phyloP scores from a whole-genome alignment of 2,797 vertebrate genomes.

The Carcharodon carcharias region DNA sequence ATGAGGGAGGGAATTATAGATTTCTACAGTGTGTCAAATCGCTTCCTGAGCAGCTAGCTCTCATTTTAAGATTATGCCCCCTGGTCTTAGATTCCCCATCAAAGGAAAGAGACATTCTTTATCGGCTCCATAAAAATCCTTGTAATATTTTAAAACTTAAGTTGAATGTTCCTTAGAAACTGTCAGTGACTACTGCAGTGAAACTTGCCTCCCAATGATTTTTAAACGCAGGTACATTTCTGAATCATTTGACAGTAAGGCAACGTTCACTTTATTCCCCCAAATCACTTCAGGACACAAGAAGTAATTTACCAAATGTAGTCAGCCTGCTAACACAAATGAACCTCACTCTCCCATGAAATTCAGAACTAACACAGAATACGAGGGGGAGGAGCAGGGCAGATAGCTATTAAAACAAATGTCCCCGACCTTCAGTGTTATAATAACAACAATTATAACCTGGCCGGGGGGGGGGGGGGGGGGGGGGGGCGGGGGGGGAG shows the following conservation, averaged over 20 bases:
- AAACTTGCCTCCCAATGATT: background rate
- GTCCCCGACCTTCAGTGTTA: background rate
- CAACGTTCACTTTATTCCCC: background rate
- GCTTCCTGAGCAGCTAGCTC: background rate
- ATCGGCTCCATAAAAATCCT: background rate
- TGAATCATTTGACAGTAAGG: background rate
- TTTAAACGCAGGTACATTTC: background rate
- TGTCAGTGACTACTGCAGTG: background rate
- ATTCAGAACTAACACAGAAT: background rate
- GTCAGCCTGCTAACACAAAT: background rate
- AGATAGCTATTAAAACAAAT: background rate
- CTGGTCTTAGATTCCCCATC: background rate
- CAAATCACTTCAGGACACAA: background rate
- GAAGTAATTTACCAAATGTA: background rate
- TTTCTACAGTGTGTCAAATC: no score
- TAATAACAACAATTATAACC: background rate
- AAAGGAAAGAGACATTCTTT: background rate
- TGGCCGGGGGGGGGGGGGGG: background rate
- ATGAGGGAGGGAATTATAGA: no score
- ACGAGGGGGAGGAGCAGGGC: no score
- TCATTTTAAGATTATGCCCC: background rate
- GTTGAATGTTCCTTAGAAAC: background rate
- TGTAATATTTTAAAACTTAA: background rate
- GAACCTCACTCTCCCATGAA: background rate
- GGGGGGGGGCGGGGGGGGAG: background rate